Evolutionary conservation across 2,113 vertebrate species (phyloP), one percentile per base, ranked within the genome.

Genomic region (Urocitellus parryii): DNA sequence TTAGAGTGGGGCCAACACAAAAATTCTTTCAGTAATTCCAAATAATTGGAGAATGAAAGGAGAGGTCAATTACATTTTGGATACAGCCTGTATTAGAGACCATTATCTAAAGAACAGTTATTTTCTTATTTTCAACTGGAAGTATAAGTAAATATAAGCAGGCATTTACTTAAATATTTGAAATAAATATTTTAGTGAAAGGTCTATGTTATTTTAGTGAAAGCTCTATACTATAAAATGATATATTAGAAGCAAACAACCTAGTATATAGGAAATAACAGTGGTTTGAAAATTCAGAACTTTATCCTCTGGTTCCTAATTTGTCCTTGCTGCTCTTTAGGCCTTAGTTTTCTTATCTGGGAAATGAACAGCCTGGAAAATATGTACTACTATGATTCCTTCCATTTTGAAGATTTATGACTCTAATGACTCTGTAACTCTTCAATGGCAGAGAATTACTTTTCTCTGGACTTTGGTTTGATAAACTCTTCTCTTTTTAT

Each of bases 101-200:
- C 63, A 91, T 42, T 67, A 85, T 61, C 81, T 91, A 74, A 65
- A 76, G n/a, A 88, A 92, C 87, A 91, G 14, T 3, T 72, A 17
- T 76, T 70, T 90, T 85, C 56, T 86, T 88, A 91, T 45, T 96
- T 96, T 93, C 51, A 83, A 86, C 27, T 89, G 48, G 27, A 96
- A 84, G 6, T 84, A 91, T 22, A 86, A 82, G 82, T 92, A 39
- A 90, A 91, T 85, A 37, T 37, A 88, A 89, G 37, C 12, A 82
- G 77, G 39, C 24, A 63, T 63, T 80, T 34, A 68, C 12, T 32
- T 45, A 34, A 39, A 27, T 39, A 88, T 88, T 81, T 73, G 14
- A 72, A 70, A 58, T 79, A 24, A 67, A 70, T 76, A 58, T 88
- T 81, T 76, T 42, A 42, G 25, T 74, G 24, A 45, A 73, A 65